A percentile compares a stretch with the other conserved stretches of the same genome.
Evolutionary conservation across 2,888 invertebrate genomes (phyloP).

Genomic region (Heptascelio sp.): DNA sequence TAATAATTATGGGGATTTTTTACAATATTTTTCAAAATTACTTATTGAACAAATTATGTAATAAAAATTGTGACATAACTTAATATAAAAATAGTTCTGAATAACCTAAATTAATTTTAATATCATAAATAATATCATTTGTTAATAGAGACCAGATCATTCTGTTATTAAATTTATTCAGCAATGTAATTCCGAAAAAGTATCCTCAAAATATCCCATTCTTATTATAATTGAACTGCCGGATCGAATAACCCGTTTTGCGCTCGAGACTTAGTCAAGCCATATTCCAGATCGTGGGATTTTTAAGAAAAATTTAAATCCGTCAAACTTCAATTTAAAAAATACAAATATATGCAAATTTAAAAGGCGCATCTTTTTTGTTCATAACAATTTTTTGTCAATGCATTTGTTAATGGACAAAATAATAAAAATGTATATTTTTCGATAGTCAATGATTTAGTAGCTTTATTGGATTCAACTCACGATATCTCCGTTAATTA

Average conservation of each 20-base stretch:
- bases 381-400: constrained; percentile 1
- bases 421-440: background rate
- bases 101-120: too few species aligned
- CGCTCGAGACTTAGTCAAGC: background rate
- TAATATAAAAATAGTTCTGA: too few species aligned
- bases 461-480: background rate
- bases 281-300: background rate
- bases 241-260: background rate
- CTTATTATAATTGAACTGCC: background rate
- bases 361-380: background rate
- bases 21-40: too few species aligned
- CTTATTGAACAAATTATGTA: too few species aligned
- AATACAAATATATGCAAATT: background rate
- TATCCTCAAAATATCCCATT: too few species aligned
- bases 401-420: background rate
- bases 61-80: too few species aligned
- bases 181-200: too few species aligned
- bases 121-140: too few species aligned
- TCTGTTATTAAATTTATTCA: too few species aligned
- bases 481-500: background rate
- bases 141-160: too few species aligned
- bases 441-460: background rate
- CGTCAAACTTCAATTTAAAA: background rate
- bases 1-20: too few species aligned
- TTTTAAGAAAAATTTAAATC: background rate